Conservation (phyloP, 1,140 invertebrate genomes). For the Meloidogyne hapla region DNA sequence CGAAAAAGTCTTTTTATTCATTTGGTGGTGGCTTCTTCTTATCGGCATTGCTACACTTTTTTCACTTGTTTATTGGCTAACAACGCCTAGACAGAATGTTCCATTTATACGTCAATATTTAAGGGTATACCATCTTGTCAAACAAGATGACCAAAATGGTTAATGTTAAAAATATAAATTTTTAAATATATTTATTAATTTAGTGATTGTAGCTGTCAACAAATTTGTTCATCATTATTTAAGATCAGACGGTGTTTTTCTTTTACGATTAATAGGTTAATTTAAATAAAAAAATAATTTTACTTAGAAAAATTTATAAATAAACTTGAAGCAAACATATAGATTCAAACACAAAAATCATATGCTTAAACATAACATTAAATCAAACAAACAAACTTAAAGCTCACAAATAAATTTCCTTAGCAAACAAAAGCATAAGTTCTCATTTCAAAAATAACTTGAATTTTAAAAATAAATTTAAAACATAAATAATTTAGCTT, state of each 20-base stretch:
- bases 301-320: too few relatives aligned
- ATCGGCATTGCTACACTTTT: constrained; percentile 55
- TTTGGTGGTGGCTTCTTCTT: constrained; percentile 62
- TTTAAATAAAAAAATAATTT: too few relatives aligned
- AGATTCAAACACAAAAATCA: too few relatives aligned
- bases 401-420: too few relatives aligned
- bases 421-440: too few relatives aligned
- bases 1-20: constrained; percentile 63
- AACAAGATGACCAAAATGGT: constrained; percentile 37
- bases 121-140: constrained; percentile 34
- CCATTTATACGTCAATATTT: constrained; percentile 33
- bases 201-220: constrained; percentile 41
- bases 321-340: too few relatives aligned
- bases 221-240: constrained; percentile 63
- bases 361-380: too few relatives aligned
- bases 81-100: constrained; percentile 22
- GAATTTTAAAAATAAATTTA: too few relatives aligned
- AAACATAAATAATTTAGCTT: too few relatives aligned
- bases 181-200: constrained; percentile 10
- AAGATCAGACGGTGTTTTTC: constrained; percentile 62
- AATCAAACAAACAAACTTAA: too few relatives aligned
- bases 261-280: constrained; percentile 54
- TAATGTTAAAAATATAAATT: not conserved
- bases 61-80: constrained; percentile 56
- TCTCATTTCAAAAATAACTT: too few relatives aligned